Evolutionary conservation across 2,888 invertebrate genomes (phyloP), one percentile per base, ranked within the genome.

Genomic region (Ophioninae sp.): DNA sequence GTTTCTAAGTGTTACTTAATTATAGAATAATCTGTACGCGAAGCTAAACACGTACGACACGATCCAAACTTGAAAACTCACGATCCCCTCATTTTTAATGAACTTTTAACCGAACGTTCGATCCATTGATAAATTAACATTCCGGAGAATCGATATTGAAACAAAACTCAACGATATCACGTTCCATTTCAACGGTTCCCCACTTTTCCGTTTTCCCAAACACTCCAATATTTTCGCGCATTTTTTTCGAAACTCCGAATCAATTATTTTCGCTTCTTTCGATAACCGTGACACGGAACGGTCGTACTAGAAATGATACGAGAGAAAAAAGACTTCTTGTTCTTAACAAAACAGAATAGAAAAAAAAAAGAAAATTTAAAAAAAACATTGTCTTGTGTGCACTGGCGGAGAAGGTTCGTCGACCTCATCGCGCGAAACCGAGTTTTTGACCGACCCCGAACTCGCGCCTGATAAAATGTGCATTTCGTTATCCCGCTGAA

Each of bases 391-490:
- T 30, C 30, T 61, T 20, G 72, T 68, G 57, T 59, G 64, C 44
- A 13, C 64, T 61, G 75, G 64, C 21, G 41, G 61, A 73, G 73
- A 50, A 79, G 82, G 90, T 89, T 88, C 88, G 86, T 88, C 86
- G 88, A 89, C 89, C 89, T 82, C 74, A 68, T 41, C 69, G 2
- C 41, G 73, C 73, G 67, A 73, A 83, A 74, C 73, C 79, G 79
- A 81, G 73, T 74, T 65, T 50, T 81, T 83, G 81, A 62, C 79
- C 85, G 84, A 85, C 83, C 85, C 86, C 83, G 85, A 86, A 86
- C 88, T 85, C 86, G 68, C 88, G 87, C 84, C 59, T 86, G 80
- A 86, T 87, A 87, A 87, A 87, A 83, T 77, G 87, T 88, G 85
- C 87, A 88, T 88, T 88, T 87, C 70, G 80, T 80, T 84, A 79